Percentiles rank a stretch among this genome's conserved stretches.
phyloP scores from a whole-genome alignment of 2,797 vertebrate genomes.

The Sorex maritimensis region DNA sequence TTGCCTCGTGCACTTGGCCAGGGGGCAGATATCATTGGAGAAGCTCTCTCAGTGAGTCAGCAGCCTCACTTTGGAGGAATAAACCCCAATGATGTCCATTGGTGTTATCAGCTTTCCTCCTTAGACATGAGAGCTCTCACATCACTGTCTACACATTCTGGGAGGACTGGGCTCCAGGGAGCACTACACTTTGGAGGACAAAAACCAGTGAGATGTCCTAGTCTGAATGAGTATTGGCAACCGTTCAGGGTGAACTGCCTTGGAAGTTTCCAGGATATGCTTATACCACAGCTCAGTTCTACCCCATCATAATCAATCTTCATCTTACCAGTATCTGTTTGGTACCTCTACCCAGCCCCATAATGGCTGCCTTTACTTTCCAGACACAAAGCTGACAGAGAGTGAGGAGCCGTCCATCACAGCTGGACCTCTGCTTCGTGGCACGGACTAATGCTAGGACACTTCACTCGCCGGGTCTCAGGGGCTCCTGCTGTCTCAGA shows the following conservation, averaged over 20 bases:
- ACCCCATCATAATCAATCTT: neutral
- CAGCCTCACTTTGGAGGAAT: constrained; percentile 69
- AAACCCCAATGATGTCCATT: constrained; percentile 69
- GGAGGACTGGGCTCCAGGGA: constrained; percentile 67
- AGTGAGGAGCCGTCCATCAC: neutral
- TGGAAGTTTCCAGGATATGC: constrained; percentile 14
- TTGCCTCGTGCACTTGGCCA: constrained; percentile 45
- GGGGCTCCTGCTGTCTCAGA: neutral
- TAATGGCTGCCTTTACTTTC: neutral
- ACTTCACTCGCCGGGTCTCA: neutral
- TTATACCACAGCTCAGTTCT: neutral
- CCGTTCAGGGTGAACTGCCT: neutral
- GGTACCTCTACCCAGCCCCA: neutral
- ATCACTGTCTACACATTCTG: constrained; percentile 43
- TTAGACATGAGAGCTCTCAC: constrained; percentile 70
- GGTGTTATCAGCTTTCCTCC: constrained; percentile 70
- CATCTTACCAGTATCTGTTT: neutral
- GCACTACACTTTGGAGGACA: constrained; percentile 36
- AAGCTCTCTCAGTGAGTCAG: constrained; percentile 64
- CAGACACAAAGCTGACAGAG: neutral
- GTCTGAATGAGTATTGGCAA: neutral
- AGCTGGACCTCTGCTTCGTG: neutral
- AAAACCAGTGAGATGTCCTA: neutral
- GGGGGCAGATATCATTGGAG: constrained; percentile 38
- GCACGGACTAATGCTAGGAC: neutral